A percentile compares a stretch with the other conserved stretches of the same genome.
Evolutionary conservation across 2,888 invertebrate genomes (phyloP).

Genomic region (Tachystola acroxantha): DNA sequence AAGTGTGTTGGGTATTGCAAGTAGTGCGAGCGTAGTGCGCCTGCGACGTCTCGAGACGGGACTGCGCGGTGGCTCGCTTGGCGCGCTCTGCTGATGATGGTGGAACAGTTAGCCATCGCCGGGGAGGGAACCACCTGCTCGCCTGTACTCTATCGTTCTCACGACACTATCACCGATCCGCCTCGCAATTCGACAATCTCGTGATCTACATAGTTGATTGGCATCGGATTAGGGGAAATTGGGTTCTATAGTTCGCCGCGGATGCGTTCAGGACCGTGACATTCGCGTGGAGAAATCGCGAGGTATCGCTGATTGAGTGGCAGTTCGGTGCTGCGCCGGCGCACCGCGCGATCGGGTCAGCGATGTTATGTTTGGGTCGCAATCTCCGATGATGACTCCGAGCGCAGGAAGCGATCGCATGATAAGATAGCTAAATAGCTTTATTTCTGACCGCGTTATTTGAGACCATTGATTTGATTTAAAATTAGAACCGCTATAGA

Average conservation of each 20-base stretch:
- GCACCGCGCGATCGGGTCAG: slow-evolving; percentile 45
- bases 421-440: slow-evolving; percentile 63
- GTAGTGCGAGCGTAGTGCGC: slow-evolving; percentile 49
- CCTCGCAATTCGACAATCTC: slow-evolving; percentile 60
- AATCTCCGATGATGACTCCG: slow-evolving; percentile 35
- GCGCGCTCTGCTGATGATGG: slow-evolving; percentile 50
- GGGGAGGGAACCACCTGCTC: slow-evolving; percentile 71
- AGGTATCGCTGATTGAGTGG: slow-evolving; percentile 52
- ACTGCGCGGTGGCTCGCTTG: slow-evolving; percentile 58
- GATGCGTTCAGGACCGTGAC: slow-evolving; percentile 57
- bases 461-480: slow-evolving; percentile 47
- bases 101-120: slow-evolving; percentile 66
- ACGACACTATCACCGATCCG: slow-evolving; percentile 62
- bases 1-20: slow-evolving; percentile 12
- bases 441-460: slow-evolving; percentile 53
- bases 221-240: slow-evolving; percentile 67
- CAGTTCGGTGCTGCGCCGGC: slow-evolving; percentile 36
- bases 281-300: slow-evolving; percentile 62
- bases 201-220: slow-evolving; percentile 73
- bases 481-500: slow-evolving; percentile 62
- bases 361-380: slow-evolving; percentile 51
- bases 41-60: slow-evolving; percentile 50
- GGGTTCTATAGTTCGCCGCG: slow-evolving; percentile 45
- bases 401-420: slow-evolving; percentile 40
- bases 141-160: slow-evolving; percentile 65